phyloP scores from a whole-genome alignment of 2,113 vertebrate genomes.

The Bungarus multicinctus region DNA sequence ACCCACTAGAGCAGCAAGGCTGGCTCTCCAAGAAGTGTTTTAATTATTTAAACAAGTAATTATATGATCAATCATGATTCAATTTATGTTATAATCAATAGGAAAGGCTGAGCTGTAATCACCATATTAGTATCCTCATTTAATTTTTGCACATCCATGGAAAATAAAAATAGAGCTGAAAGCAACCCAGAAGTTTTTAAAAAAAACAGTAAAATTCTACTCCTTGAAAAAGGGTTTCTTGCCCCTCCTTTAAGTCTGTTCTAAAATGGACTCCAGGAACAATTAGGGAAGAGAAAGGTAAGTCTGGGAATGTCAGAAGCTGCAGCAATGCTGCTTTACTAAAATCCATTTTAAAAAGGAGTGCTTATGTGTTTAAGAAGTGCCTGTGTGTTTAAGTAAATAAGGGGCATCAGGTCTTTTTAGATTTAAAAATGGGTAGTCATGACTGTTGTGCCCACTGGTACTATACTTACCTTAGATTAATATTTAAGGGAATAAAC shows the following conservation, averaged over 20 bases:
- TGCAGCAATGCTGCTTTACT: background rate
- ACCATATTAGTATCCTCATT: background rate
- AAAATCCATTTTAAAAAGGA: background rate
- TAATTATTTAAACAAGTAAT: background rate
- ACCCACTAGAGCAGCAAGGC: background rate
- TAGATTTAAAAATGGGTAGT: background rate
- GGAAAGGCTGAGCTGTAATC: background rate
- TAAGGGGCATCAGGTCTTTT: background rate
- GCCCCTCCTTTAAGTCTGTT: background rate
- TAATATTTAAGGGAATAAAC: background rate
- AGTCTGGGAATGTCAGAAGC: background rate
- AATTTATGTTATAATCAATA: background rate
- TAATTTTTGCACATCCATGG: background rate
- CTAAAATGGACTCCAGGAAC: background rate
- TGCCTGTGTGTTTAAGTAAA: background rate
- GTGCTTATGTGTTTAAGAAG: background rate
- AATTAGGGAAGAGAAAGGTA: background rate
- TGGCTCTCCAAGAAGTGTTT: background rate
- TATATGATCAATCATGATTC: background rate
- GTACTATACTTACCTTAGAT: background rate
- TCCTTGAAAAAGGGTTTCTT: background rate
- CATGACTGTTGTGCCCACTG: background rate
- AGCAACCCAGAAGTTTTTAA: background rate
- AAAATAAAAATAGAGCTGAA: background rate
- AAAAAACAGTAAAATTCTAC: background rate